Percentiles rank a stretch among this genome's conserved stretches.
Evolutionary conservation across 2,888 invertebrate genomes (phyloP).

Genomic region (Orchesellides sinensis): DNA sequence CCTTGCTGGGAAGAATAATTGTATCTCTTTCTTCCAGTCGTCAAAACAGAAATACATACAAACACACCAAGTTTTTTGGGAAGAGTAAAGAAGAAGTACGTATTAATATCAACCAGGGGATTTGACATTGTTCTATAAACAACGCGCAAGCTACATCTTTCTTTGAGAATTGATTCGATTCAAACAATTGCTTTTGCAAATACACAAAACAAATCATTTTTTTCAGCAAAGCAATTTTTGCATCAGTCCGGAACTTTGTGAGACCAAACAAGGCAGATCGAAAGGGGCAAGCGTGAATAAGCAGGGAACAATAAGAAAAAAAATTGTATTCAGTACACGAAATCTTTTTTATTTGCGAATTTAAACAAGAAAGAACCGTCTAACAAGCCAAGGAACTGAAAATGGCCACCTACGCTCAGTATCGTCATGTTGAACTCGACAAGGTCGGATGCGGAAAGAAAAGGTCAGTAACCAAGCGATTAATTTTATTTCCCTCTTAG

Average conservation of each 20-base stretch:
- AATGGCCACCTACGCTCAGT: slow-evolving; percentile 94
- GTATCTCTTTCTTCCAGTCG: slow-evolving; percentile 15
- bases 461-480: slow-evolving; percentile 82
- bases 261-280: slow-evolving; percentile 26
- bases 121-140: slow-evolving; percentile 17
- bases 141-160: not conserved
- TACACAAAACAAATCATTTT: slow-evolving; percentile 26
- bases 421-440: slow-evolving; percentile 95
- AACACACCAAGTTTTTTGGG: too few species aligned
- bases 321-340: not conserved
- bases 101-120: not conserved
- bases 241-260: slow-evolving; percentile 14
- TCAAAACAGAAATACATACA: not conserved
- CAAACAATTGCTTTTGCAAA: not conserved
- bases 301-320: not conserved
- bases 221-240: too few species aligned
- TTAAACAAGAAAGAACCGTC: not conserved
- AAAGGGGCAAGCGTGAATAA: slow-evolving; percentile 39
- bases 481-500: slow-evolving; percentile 57
- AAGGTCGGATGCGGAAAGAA: slow-evolving; percentile 96
- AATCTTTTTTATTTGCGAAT: too few species aligned
- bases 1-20: slow-evolving; percentile 32
- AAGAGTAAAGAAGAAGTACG: not conserved
- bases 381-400: slow-evolving; percentile 47
- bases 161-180: slow-evolving; percentile 11